Evolutionary conservation across 2,113 vertebrate species (phyloP).

Genomic region (Leptosomus discolor): DNA sequence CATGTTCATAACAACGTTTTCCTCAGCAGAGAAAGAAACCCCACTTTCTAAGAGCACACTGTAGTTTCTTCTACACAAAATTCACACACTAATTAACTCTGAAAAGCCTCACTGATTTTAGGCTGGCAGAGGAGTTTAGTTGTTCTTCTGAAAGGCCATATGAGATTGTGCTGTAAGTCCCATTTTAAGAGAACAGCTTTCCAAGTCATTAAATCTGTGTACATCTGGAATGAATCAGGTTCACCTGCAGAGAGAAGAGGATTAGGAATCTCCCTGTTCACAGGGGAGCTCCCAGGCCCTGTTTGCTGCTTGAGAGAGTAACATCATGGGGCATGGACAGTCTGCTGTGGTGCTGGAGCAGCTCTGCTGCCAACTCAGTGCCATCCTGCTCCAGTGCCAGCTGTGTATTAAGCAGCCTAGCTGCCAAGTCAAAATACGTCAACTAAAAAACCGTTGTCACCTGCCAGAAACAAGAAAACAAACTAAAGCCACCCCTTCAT

Average conservation of each 20-base stretch:
- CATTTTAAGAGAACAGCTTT: constrained; percentile 40
- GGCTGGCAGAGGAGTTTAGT: not conserved
- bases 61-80: not conserved
- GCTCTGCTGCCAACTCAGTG: not conserved
- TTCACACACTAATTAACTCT: not conserved
- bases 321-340: not conserved
- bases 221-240: constrained; percentile 71
- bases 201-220: constrained; percentile 21
- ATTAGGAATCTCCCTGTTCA: constrained; percentile 15
- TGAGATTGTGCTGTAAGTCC: not conserved
- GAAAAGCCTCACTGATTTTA: not conserved
- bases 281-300: constrained; percentile 6
- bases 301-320: not conserved
- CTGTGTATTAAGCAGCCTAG: not conserved
- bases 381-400: not conserved
- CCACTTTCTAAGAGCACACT: not conserved
- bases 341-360: not conserved
- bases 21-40: not conserved
- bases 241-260: constrained; percentile 34
- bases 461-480: not conserved
- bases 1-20: not conserved
- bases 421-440: not conserved
- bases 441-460: not conserved
- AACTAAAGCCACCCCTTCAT: not conserved
- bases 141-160: not conserved